These are phyloP conservation scores for Syrphus vitripennis DNA, from an alignment of 2,888 invertebrate species.

Conservation along the genomic window DNA sequence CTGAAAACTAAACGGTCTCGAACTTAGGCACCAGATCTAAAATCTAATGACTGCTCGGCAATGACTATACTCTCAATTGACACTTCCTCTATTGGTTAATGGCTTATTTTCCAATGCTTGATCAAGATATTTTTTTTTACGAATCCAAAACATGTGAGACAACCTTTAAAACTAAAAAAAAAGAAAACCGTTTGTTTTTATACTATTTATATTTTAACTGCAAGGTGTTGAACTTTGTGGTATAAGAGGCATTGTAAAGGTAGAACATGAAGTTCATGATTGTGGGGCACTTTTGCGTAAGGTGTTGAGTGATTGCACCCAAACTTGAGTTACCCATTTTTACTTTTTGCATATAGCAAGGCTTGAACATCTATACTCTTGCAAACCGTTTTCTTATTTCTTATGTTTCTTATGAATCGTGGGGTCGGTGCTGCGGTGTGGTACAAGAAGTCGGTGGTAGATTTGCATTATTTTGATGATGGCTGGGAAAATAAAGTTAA, in stretches of 20 bases:
- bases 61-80: no score
- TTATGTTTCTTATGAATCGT: constrained; percentile 22
- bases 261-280: constrained; percentile 70
- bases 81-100: no score
- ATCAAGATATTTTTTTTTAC: not conserved
- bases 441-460: not conserved
- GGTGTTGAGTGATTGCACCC: constrained; percentile 69
- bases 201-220: not conserved
- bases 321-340: constrained; percentile 41
- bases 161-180: not conserved
- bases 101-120: not conserved
- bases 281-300: constrained; percentile 71
- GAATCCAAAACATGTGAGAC: not conserved
- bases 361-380: not conserved
- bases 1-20: no score
- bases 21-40: no score
- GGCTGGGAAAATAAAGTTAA: constrained; percentile 23
- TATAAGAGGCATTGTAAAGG: constrained; percentile 28
- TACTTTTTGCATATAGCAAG: not conserved
- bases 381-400: not conserved
- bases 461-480: constrained; percentile 16
- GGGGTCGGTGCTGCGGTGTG: not conserved
- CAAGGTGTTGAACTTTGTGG: constrained; percentile 69
- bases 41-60: no score
- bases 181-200: not conserved